Conservation (phyloP, 2,888 invertebrate species). For the Caenorhabditis sp. region DNA sequence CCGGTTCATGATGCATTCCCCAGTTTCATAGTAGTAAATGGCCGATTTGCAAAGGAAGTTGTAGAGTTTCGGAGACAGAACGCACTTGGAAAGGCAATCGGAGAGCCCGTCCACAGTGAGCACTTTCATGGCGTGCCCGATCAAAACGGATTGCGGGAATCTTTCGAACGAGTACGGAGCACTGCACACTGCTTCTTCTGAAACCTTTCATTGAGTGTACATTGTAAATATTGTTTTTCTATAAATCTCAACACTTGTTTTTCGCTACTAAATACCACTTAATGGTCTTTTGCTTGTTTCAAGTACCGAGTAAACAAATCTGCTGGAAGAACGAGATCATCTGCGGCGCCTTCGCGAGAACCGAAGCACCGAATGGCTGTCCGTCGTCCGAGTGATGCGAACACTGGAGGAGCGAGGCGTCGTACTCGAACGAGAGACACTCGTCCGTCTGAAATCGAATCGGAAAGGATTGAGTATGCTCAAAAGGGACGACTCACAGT, state of each 20-base stretch:
- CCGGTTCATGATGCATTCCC: slow-evolving; percentile 77
- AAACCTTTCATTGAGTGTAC: slow-evolving; percentile 8
- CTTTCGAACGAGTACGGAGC: slow-evolving; percentile 77
- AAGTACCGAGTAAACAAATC: slow-evolving; percentile 74
- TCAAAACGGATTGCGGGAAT: slow-evolving; percentile 74
- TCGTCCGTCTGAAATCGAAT: slow-evolving; percentile 45
- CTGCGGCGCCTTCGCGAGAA: slow-evolving; percentile 64
- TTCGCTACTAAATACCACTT: not conserved
- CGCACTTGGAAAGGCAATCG: slow-evolving; percentile 75
- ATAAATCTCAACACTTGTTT: not conserved
- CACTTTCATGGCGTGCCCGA: slow-evolving; percentile 74
- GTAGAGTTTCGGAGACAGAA: slow-evolving; percentile 58
- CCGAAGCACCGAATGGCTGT: slow-evolving; percentile 73
- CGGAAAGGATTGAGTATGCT: not conserved
- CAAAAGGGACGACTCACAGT: not conserved
- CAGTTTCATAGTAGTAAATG: slow-evolving; percentile 78
- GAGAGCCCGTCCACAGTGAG: slow-evolving; percentile 67
- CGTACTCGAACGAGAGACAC: slow-evolving; percentile 77
- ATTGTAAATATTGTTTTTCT: not conserved
- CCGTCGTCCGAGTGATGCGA: slow-evolving; percentile 69
- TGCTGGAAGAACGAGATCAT: slow-evolving; percentile 75
- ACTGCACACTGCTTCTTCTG: slow-evolving; percentile 67
- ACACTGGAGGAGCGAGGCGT: slow-evolving; percentile 71
- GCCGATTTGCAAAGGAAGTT: slow-evolving; percentile 65
- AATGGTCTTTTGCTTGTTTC: slow-evolving; percentile 4